Percentiles rank a stretch among this genome's conserved stretches.
Evolutionary conservation across 2,888 invertebrate species (phyloP).

Genomic region (Ferdinandea cuprea): DNA sequence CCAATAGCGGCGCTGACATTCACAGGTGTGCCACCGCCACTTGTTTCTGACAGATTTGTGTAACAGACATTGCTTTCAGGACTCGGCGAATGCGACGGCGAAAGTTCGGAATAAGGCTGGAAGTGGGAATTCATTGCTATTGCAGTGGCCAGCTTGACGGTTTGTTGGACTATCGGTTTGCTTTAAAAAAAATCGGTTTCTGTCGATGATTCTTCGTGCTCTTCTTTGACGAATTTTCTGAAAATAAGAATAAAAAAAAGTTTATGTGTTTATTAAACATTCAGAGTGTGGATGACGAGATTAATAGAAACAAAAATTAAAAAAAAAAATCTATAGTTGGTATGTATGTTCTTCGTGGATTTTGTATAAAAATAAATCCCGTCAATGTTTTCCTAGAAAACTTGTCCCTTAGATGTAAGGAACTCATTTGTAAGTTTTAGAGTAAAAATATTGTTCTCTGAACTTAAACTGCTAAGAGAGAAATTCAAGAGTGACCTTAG

Average conservation of each 20-base stretch:
- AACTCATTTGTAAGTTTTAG: no score
- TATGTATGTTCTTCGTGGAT: no score
- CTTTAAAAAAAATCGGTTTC: neutral
- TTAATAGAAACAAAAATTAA: no score
- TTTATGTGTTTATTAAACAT: no score
- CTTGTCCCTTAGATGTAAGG: no score
- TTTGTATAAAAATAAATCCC: no score
- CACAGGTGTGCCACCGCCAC: constrained; percentile 46
- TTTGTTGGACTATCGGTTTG: constrained; percentile 30
- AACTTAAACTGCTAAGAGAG: no score
- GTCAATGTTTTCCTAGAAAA: no score
- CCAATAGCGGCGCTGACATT: constrained; percentile 32
- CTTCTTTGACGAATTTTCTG: constrained; percentile 9
- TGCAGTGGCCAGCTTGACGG: constrained; percentile 92
- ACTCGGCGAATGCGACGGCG: constrained; percentile 89
- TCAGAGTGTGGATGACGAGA: no score
- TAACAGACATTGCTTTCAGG: constrained; percentile 87
- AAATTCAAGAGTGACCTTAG: no score
- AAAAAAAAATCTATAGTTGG: no score
- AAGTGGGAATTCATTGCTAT: constrained; percentile 94
- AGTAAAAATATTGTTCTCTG: no score
- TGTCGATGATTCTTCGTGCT: neutral
- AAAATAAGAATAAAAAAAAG: constrained; percentile 12
- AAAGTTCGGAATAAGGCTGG: constrained; percentile 90
- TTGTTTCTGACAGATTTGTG: constrained; percentile 82